A percentile compares a stretch with the other conserved stretches of the same genome.
These are phyloP conservation scores for Hemicrepidius hirtus DNA, from an alignment of 2,888 invertebrate species.

Conservation along the genomic window DNA sequence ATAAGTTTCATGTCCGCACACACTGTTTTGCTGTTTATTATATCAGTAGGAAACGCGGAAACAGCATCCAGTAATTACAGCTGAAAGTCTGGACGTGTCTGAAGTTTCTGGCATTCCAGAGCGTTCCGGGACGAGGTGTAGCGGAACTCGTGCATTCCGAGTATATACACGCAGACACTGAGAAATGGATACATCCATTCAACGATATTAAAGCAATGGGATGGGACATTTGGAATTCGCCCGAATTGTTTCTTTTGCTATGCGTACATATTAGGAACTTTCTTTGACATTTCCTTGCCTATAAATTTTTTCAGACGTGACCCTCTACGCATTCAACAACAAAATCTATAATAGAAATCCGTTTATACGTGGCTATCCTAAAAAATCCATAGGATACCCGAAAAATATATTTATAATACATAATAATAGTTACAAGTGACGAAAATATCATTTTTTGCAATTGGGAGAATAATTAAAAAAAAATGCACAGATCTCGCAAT, in stretches of 20 bases:
- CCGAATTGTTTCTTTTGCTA: slow-evolving; percentile 64
- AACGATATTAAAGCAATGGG: slow-evolving; percentile 66
- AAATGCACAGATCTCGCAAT: too few species aligned
- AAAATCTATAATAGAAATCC: not conserved
- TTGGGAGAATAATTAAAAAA: too few species aligned
- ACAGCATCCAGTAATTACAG: slow-evolving; percentile 67
- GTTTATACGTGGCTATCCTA: too few species aligned
- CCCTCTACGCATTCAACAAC: slow-evolving; percentile 17
- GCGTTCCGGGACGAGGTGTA: slow-evolving; percentile 63
- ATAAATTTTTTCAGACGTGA: slow-evolving; percentile 29
- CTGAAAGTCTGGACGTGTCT: slow-evolving; percentile 70
- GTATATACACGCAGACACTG: slow-evolving; percentile 61
- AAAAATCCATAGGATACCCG: too few species aligned
- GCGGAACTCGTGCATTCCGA: slow-evolving; percentile 65
- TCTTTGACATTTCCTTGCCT: slow-evolving; percentile 30
- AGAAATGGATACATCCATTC: slow-evolving; percentile 69
- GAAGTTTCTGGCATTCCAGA: slow-evolving; percentile 68
- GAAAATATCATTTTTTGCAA: too few species aligned
- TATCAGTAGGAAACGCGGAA: slow-evolving; percentile 66
- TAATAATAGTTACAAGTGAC: too few species aligned
- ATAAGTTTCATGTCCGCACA: slow-evolving; percentile 59
- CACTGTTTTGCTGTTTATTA: slow-evolving; percentile 63
- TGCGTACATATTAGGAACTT: slow-evolving; percentile 34
- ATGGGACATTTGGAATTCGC: slow-evolving; percentile 65
- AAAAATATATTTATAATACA: too few species aligned